These are phyloP conservation scores for Isichthys henryi DNA, from an alignment of 2,113 vertebrate genomes.

Conservation along the genomic window DNA sequence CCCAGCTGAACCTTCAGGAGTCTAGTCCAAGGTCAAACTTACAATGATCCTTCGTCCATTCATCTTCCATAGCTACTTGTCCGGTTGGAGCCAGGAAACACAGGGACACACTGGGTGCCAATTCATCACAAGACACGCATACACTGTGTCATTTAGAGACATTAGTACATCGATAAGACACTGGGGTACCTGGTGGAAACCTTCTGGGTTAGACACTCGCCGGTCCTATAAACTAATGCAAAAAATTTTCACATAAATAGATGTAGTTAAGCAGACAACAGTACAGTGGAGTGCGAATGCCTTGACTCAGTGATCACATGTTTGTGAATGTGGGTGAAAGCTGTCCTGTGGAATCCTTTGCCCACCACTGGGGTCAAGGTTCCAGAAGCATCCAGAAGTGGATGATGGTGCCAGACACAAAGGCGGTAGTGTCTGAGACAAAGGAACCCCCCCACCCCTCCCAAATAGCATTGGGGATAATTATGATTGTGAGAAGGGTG, in stretches of 20 bases:
- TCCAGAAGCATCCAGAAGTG: background rate
- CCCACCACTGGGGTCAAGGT: background rate
- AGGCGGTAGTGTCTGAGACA: background rate
- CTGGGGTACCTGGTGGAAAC: background rate
- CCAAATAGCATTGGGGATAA: background rate
- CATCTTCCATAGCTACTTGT: background rate
- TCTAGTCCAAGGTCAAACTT: background rate
- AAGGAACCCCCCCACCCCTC: background rate
- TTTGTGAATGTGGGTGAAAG: background rate
- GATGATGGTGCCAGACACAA: background rate
- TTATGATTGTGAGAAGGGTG: background rate
- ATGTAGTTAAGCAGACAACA: background rate
- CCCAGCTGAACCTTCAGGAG: background rate
- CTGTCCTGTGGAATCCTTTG: background rate
- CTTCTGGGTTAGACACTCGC: background rate
- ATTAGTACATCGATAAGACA: background rate
- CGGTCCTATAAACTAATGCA: background rate
- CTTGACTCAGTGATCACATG: background rate
- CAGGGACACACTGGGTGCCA: background rate
- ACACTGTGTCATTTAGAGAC: background rate
- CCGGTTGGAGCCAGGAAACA: background rate
- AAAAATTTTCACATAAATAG: background rate
- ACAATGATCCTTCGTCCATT: background rate
- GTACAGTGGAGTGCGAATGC: background rate
- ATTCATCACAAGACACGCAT: background rate